A percentile compares a stretch with the other conserved stretches of the same genome.
Conservation (phyloP, 2,113 vertebrate genomes). For the Callopanchax toddi region DNA sequence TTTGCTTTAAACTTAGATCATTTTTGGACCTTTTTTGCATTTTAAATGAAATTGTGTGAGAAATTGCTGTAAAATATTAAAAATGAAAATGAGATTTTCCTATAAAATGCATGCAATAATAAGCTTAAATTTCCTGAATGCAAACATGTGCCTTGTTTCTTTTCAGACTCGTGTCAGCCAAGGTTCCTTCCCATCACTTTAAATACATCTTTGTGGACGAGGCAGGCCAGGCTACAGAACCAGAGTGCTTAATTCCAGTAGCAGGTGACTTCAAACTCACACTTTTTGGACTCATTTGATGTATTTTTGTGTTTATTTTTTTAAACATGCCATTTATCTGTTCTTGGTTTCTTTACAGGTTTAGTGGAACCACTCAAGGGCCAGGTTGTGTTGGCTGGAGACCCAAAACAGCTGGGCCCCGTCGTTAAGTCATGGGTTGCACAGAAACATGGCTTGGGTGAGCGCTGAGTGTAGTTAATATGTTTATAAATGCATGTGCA, state of each 20-base stretch:
- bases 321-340: too few relatives aligned
- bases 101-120: too few relatives aligned
- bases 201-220: constrained; percentile 12
- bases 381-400: constrained; percentile 86
- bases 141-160: background rate
- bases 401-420: constrained; percentile 86
- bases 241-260: constrained; percentile 6
- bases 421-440: constrained; percentile 81
- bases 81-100: too few relatives aligned
- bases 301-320: background rate
- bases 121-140: too few relatives aligned
- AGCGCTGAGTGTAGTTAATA: constrained; percentile 40
- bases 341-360: constrained; percentile 69
- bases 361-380: constrained; percentile 75
- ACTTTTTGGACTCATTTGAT: too few relatives aligned
- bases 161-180: constrained; percentile 1
- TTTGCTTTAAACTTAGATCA: too few relatives aligned
- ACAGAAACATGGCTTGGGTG: constrained; percentile 79
- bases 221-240: constrained; percentile 5
- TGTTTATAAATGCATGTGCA: too few relatives aligned
- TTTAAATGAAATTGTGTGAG: too few relatives aligned
- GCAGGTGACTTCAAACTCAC: background rate
- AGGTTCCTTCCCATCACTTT: background rate
- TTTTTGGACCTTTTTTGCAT: too few relatives aligned
- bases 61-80: too few relatives aligned